Evolutionary conservation across 53 echinoderm and acorn worm genomes (phyloP).

Genomic region (Hippasteria phrygiana): DNA sequence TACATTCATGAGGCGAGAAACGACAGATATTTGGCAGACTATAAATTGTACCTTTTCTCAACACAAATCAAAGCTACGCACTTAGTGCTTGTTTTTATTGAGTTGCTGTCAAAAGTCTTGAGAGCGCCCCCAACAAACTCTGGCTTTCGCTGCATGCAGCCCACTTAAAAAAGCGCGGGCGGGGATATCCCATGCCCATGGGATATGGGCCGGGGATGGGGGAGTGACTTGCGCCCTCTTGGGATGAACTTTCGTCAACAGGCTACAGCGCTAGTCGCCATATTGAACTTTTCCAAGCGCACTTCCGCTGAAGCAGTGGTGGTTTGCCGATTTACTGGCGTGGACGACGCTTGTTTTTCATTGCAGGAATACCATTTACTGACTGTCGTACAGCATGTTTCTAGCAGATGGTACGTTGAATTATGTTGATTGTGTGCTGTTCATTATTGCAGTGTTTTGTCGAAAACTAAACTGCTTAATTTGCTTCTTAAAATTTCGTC

Average conservation of each 20-base stretch:
- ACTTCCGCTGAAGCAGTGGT: conserved; percentile 52
- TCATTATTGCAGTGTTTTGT: neutral
- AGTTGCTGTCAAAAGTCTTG: neutral
- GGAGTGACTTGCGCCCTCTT: conserved; percentile 45
- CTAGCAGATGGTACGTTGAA: conserved; percentile 47
- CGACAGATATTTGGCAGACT: too few relatives aligned
- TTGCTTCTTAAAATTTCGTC: neutral
- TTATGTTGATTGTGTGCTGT: neutral
- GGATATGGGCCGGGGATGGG: neutral
- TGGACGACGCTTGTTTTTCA: neutral
- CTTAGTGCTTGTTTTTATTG: too few relatives aligned
- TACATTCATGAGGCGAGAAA: too few relatives aligned
- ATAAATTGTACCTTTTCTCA: too few relatives aligned
- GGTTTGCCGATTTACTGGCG: too few relatives aligned
- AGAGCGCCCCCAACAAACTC: neutral
- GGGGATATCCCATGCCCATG: neutral
- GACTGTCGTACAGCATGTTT: conserved; percentile 45
- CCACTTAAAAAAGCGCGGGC: neutral
- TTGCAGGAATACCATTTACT: conserved; percentile 3
- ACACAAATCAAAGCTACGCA: too few relatives aligned
- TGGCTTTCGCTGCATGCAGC: neutral
- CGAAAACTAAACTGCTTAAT: neutral
- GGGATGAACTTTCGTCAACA: neutral
- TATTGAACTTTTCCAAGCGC: conserved; percentile 20
- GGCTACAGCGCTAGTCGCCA: conserved; percentile 11